These are phyloP conservation scores for Scomberomorus guttatus DNA, from an alignment of 2,797 vertebrate species.

Conservation along the genomic window DNA sequence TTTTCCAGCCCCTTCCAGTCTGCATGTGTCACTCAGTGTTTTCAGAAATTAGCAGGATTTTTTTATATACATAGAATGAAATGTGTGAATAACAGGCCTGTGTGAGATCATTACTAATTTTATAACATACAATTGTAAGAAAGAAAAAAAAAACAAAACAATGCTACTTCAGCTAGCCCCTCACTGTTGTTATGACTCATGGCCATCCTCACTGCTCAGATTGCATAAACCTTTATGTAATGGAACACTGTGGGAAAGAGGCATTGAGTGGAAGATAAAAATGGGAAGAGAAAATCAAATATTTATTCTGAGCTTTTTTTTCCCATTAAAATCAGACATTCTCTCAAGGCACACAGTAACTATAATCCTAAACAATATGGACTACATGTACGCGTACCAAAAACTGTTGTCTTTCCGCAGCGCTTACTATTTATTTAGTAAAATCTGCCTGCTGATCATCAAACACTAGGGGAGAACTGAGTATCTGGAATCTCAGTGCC, in stretches of 20 bases:
- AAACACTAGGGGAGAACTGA: slow-evolving; percentile 52
- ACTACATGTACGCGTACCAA: slow-evolving; percentile 10
- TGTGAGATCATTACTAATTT: slow-evolving; percentile 41
- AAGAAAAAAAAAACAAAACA: slow-evolving; percentile 72
- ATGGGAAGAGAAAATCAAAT: slow-evolving; percentile 86
- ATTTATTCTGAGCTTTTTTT: slow-evolving; percentile 82
- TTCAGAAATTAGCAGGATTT: slow-evolving; percentile 25
- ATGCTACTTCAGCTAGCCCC: slow-evolving; percentile 72
- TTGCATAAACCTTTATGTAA: slow-evolving; percentile 89
- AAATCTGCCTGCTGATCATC: slow-evolving; percentile 59
- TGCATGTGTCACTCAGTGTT: slow-evolving; percentile 11
- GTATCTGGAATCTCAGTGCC: slow-evolving; percentile 62
- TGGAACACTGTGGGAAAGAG: slow-evolving; percentile 84
- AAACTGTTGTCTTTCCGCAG: slow-evolving; percentile 30
- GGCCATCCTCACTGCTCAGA: slow-evolving; percentile 80
- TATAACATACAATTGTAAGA: slow-evolving; percentile 47
- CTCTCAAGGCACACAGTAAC: slow-evolving; percentile 41
- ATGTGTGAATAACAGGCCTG: slow-evolving; percentile 35
- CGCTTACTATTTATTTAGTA: slow-evolving; percentile 42
- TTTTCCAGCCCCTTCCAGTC: slow-evolving; percentile 14
- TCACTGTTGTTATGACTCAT: slow-evolving; percentile 84
- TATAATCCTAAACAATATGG: slow-evolving; percentile 50
- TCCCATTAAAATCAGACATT: slow-evolving; percentile 58
- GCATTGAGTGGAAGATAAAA: slow-evolving; percentile 83
- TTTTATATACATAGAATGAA: slow-evolving; percentile 28